A percentile compares a stretch with the other conserved stretches of the same genome.
Conservation (phyloP, 1,140 invertebrate genomes). For the Drosophila bifasciata region DNA sequence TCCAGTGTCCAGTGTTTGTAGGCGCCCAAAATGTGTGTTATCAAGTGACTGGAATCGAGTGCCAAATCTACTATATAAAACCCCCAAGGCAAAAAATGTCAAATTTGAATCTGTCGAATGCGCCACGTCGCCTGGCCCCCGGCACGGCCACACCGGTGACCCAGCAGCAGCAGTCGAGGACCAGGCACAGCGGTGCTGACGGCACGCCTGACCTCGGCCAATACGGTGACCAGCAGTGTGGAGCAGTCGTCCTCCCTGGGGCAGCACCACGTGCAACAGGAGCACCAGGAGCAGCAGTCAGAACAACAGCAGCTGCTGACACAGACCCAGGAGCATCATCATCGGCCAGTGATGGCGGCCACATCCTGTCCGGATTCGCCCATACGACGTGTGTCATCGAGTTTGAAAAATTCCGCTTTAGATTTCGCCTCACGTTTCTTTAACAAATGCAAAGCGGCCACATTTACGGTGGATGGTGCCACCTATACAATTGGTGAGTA, state of each 20-base stretch:
- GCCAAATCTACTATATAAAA: slow-evolving; percentile 22
- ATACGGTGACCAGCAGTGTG: slow-evolving; percentile 53
- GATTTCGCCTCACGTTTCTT: slow-evolving; percentile 86
- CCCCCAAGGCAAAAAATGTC: slow-evolving; percentile 64
- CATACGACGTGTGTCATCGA: slow-evolving; percentile 79
- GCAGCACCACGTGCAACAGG: slow-evolving; percentile 16
- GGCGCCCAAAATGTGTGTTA: slow-evolving; percentile 45
- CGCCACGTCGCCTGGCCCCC: slow-evolving; percentile 67
- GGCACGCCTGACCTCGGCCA: slow-evolving; percentile 55
- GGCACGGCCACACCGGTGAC: slow-evolving; percentile 69
- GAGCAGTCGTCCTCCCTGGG: slow-evolving; percentile 25
- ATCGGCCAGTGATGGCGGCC: slow-evolving; percentile 17
- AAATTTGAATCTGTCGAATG: slow-evolving; percentile 63
- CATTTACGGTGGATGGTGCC: slow-evolving; percentile 91
- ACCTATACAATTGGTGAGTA: slow-evolving; percentile 91
- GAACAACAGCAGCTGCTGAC: slow-evolving; percentile 7
- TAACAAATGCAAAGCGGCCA: slow-evolving; percentile 91
- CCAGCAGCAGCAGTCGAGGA: slow-evolving; percentile 5
- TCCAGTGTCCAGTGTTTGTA: slow-evolving; percentile 1
- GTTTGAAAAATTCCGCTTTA: slow-evolving; percentile 76
- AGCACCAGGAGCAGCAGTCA: slow-evolving; percentile 17
- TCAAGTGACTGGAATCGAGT: slow-evolving; percentile 30
- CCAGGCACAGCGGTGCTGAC: slow-evolving; percentile 39
- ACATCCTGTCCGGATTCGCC: slow-evolving; percentile 80
- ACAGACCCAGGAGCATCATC: no score